These are phyloP conservation scores for Ifrita kowaldi DNA, from an alignment of 2,113 vertebrate genomes.

Conservation along the genomic window DNA sequence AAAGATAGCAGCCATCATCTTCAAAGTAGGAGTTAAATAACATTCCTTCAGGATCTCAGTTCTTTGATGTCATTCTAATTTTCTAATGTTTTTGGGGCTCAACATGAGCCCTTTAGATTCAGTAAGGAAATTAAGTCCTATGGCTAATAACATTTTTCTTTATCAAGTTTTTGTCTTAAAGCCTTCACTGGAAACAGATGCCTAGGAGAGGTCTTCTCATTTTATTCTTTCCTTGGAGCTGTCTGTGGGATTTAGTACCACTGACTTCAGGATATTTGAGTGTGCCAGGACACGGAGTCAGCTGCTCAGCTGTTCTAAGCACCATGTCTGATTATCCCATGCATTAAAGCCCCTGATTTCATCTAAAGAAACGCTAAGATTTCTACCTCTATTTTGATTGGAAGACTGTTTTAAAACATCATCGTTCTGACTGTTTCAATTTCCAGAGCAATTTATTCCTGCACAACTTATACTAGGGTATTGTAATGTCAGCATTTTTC, in stretches of 20 bases:
- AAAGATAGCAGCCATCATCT: background rate
- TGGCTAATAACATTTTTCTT: background rate
- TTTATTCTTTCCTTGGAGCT: background rate
- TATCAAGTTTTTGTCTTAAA: background rate
- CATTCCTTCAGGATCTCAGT: background rate
- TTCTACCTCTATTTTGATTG: slow-evolving; percentile 36
- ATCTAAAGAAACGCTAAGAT: background rate
- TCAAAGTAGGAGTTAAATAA: background rate
- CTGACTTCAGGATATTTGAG: background rate
- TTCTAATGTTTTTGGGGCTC: background rate
- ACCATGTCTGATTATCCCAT: background rate
- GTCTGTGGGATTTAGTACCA: background rate
- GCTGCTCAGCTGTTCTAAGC: background rate
- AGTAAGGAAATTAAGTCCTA: background rate
- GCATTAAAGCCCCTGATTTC: background rate
- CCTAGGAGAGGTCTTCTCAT: background rate
- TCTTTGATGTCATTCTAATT: background rate
- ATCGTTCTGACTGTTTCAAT: slow-evolving; percentile 19
- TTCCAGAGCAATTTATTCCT: slow-evolving; percentile 14
- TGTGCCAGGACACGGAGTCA: background rate
- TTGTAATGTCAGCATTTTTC: slow-evolving; percentile 16
- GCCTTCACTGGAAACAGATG: background rate
- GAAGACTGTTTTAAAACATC: background rate
- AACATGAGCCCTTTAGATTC: background rate
- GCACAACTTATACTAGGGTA: background rate